Percentiles rank a stretch among this genome's conserved stretches.
Conservation (phyloP, 2,797 vertebrate genomes). For the Falco rusticolus region DNA sequence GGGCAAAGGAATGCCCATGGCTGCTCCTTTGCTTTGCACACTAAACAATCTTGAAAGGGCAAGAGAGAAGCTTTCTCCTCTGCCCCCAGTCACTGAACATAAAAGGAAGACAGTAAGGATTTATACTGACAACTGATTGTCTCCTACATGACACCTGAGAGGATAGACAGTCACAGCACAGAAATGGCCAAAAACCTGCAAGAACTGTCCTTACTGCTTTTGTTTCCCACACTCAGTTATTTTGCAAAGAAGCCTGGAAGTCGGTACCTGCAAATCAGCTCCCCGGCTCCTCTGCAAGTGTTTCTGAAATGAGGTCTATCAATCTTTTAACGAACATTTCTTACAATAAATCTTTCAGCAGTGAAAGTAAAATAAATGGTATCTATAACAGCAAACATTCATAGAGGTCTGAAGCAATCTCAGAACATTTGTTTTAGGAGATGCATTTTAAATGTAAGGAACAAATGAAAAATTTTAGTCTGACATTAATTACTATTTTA, state of each 20-base stretch:
- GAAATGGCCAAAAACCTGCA: not conserved
- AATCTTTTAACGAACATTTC: not conserved
- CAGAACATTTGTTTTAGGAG: not conserved
- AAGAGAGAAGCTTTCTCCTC: not conserved
- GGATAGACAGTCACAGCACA: not conserved
- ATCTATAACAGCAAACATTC: not conserved
- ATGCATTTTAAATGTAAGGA: not conserved
- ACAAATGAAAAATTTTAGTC: not conserved
- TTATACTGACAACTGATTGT: not conserved
- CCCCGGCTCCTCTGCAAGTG: not conserved
- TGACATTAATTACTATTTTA: not conserved
- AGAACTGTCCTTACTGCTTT: not conserved
- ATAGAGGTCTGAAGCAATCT: not conserved
- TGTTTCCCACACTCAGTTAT: not conserved
- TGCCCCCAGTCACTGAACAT: not conserved
- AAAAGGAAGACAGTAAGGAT: not conserved
- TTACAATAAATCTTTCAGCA: constrained; percentile 5
- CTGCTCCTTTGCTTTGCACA: not conserved
- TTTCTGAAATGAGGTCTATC: constrained; percentile 2
- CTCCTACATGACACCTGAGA: not conserved
- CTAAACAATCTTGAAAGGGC: not conserved
- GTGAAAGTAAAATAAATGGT: not conserved
- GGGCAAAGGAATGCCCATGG: not conserved
- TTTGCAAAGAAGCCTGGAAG: not conserved
- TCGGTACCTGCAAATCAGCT: not conserved